Evolutionary conservation across 2,888 invertebrate species (phyloP), one percentile per base, ranked within the genome.

Genomic region (Autographa pulchrina): DNA sequence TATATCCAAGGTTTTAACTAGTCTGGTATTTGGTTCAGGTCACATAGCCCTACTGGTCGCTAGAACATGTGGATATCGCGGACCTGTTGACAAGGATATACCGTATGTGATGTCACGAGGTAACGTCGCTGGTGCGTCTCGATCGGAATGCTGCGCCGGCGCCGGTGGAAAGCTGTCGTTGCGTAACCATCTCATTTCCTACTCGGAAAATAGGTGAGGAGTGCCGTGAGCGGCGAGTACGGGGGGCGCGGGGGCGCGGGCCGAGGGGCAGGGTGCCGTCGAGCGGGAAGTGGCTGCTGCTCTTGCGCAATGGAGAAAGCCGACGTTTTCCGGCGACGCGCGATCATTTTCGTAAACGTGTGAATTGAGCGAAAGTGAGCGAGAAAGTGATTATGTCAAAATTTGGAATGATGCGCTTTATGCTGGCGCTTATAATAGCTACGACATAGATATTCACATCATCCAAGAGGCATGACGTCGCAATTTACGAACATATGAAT

Each of bases 271-370:
- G 74, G 72, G 77, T 78, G 84, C 76, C 75, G 82, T 77, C 68
- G 83, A 92, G 88, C 91, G 92, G 94, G 94, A 94, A 94, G 92
- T 92, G 84, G 88, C 86, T 88, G 88, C 87, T 79, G 85, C 88
- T 89, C 90, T 95, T 95, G 93, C 94, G 93, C 92, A 95, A 95
- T 82, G 88, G 94, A 91, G 95, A 95, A 95, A 95, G 95, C 91
- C 85, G 80, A 74, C 87, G 92, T 93, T 94, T 95, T 93, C 94
- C 94, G 94, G 89, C 91, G 92, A 89, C 92, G 92, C 89, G 91
- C 92, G 91, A 93, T 93, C 92, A 92, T 95, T 95, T 96, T 95
- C 92, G 94, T 94, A 91, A 93, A 94, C 92, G 94, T 95, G 95
- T 93, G 94, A 94, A 94, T 93, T 93, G 90, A 94, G 93, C 94